Percentiles rank a stretch among this genome's conserved stretches.
Conservation (phyloP, 1,140 invertebrate genomes). For the Eupeodes corollae region DNA sequence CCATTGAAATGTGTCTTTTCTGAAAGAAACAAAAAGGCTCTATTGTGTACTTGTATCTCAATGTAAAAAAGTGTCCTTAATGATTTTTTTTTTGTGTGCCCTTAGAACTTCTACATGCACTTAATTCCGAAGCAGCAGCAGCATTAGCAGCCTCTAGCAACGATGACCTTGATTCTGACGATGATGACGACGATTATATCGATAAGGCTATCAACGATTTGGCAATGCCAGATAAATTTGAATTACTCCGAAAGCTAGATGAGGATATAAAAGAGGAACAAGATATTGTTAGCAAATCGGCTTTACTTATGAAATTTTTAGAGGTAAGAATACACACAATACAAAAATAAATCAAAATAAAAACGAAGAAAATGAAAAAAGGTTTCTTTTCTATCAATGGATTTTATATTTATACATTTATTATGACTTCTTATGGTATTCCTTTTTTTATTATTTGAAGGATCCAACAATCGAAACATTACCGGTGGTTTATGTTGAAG, state of each 20-base stretch:
- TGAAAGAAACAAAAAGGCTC: no score
- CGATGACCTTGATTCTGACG: slow-evolving; percentile 10
- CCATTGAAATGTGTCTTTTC: no score
- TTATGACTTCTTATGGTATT: no score
- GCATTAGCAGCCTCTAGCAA: slow-evolving; percentile 11
- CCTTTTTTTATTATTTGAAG: slow-evolving; percentile 7
- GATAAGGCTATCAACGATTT: slow-evolving; percentile 25
- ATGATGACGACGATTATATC: slow-evolving; percentile 18
- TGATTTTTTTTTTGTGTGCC: no score
- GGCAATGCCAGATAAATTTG: slow-evolving; percentile 25
- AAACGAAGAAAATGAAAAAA: no score
- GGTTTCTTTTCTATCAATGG: no score
- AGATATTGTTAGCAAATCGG: slow-evolving; percentile 34
- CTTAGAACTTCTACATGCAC: slow-evolving; percentile 21
- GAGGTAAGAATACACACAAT: slow-evolving; percentile 18
- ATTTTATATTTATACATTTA: no score
- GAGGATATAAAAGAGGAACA: slow-evolving; percentile 31
- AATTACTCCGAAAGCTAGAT: slow-evolving; percentile 29
- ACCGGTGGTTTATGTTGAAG: slow-evolving; percentile 40
- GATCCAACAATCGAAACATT: slow-evolving; percentile 30
- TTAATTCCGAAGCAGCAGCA: slow-evolving; percentile 17
- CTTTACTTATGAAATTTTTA: slow-evolving; percentile 34
- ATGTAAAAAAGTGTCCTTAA: no score
- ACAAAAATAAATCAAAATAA: not conserved
- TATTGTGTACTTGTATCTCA: no score